Percentiles rank a stretch among this genome's conserved stretches.
Conservation (phyloP, 2,113 vertebrate genomes). For the Progne subis region DNA sequence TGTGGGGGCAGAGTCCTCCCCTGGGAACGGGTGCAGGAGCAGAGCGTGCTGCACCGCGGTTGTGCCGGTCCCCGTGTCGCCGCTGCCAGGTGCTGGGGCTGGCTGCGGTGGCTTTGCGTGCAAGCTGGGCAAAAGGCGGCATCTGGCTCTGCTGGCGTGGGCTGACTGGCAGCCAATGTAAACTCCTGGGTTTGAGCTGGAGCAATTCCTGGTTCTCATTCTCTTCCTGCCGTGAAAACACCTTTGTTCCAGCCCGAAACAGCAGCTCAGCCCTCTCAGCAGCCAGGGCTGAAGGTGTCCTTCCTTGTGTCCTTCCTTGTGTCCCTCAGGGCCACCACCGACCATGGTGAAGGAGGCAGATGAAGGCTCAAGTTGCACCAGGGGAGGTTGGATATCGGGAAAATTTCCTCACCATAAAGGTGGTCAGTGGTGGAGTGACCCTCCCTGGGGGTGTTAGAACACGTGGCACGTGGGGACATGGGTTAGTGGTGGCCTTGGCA, state of each 20-base stretch:
- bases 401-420: not conserved
- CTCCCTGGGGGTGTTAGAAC: not conserved
- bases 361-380: not conserved
- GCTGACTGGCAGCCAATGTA: constrained; percentile 21
- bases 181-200: not conserved
- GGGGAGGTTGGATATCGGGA: not conserved
- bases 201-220: not conserved
- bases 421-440: not conserved
- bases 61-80: fast-evolving
- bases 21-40: not conserved
- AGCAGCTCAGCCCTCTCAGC: not conserved
- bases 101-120: not conserved
- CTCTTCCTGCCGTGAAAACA: not conserved
- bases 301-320: not conserved
- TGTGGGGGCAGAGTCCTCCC: not conserved
- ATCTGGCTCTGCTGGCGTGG: not conserved
- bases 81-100: not conserved
- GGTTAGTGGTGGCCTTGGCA: not conserved
- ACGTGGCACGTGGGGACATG: fast-evolving
- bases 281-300: not conserved
- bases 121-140: not conserved
- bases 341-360: not conserved
- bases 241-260: not conserved
- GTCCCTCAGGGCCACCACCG: not conserved
- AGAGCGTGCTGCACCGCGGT: fast-evolving